phyloP scores from a whole-genome alignment of 2,888 invertebrate species.

The Acholoe squamosa region DNA sequence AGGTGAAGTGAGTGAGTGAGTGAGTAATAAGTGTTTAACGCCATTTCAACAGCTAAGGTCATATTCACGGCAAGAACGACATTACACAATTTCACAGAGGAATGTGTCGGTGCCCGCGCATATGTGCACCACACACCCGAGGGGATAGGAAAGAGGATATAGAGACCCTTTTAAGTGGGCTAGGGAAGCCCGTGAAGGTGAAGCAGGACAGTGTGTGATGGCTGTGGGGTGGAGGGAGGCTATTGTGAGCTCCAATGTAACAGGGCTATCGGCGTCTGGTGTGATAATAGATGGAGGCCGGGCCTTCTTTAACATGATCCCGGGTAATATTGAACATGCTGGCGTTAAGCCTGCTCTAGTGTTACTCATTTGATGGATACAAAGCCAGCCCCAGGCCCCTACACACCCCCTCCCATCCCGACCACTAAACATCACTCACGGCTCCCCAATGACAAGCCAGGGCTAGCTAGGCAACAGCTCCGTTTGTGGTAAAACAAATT shows the following conservation, averaged over 20 bases:
- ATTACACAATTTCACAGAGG: too few relatives aligned
- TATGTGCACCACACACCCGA: too few relatives aligned
- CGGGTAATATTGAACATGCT: neutral
- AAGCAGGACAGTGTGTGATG: too few relatives aligned
- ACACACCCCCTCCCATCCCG: neutral
- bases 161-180: too few relatives aligned
- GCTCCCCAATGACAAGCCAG: neutral
- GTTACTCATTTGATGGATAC: neutral
- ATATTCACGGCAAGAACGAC: too few relatives aligned
- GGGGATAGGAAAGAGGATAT: too few relatives aligned
- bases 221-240: too few relatives aligned
- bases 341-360: constrained; percentile 2
- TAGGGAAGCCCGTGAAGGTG: too few relatives aligned
- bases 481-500: constrained; percentile 17
- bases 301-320: constrained; percentile 23
- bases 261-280: neutral
- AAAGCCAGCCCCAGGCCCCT: neutral
- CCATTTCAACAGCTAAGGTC: too few relatives aligned
- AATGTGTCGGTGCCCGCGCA: too few relatives aligned
- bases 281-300: neutral
- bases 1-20: neutral
- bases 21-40: too few relatives aligned
- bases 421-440: constrained; percentile 14
- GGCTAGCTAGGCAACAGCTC: neutral
- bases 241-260: neutral